Conservation (phyloP, 2,888 invertebrate genomes). For the Megastigmus dorsalis region DNA sequence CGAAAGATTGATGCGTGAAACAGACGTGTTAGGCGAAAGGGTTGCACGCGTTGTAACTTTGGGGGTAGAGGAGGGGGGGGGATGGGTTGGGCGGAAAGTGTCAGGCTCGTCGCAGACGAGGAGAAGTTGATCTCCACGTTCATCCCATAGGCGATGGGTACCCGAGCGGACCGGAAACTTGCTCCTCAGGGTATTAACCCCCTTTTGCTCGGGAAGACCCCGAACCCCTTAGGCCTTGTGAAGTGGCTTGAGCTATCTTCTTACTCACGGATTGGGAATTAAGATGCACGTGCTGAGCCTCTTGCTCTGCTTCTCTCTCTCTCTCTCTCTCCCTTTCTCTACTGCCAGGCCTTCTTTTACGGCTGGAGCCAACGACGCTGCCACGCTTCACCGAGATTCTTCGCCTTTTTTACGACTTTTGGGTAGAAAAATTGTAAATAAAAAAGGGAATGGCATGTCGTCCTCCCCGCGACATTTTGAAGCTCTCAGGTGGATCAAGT, state of each 20-base stretch:
- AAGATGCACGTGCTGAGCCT: not conserved
- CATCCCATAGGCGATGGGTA: not conserved
- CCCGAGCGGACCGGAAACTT: no score
- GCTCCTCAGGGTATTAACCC: constrained; percentile 24
- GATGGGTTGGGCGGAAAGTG: not conserved
- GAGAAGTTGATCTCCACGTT: not conserved
- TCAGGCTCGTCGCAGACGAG: no score
- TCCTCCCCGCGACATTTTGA: no score
- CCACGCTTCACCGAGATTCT: no score
- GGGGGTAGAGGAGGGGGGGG: not conserved
- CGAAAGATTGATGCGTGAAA: no score
- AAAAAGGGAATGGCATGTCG: no score
- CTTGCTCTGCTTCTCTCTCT: not conserved
- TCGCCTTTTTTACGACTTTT: no score
- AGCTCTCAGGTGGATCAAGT: no score
- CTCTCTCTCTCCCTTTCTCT: no score
- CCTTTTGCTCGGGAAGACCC: not conserved
- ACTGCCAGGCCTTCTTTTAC: no score
- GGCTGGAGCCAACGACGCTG: no score
- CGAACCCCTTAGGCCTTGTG: constrained; percentile 11
- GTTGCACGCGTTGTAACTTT: not conserved
- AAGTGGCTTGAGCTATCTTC: not conserved
- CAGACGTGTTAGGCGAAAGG: not conserved
- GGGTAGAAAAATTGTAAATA: no score
- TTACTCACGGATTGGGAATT: constrained; percentile 22